phyloP scores from a whole-genome alignment of 2,888 invertebrate species.

The Raillietiella orientalis region DNA sequence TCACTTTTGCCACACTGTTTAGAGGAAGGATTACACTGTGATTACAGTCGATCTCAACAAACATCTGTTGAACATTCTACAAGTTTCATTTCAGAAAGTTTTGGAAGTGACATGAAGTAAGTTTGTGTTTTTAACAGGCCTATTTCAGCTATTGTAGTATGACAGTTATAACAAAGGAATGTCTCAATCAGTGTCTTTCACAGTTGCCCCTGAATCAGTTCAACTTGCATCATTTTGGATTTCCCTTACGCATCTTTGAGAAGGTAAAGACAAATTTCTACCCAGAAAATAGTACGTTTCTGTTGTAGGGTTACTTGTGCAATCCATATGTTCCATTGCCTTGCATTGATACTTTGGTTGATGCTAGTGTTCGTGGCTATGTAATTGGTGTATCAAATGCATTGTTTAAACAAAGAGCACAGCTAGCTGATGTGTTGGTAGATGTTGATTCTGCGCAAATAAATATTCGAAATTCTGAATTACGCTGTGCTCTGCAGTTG shows the following conservation, averaged over 20 bases:
- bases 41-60: too few species aligned
- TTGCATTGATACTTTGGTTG: constrained; percentile 63
- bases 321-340: constrained; percentile 83
- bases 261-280: constrained; percentile 17
- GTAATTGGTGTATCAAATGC: constrained; percentile 93
- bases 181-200: too few species aligned
- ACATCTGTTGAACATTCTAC: too few species aligned
- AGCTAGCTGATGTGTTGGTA: constrained; percentile 65
- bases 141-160: too few species aligned
- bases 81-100: too few species aligned
- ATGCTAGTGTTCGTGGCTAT: constrained; percentile 35
- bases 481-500: constrained; percentile 47
- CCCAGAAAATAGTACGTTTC: constrained; percentile 4
- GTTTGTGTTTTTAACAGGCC: too few species aligned
- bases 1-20: constrained; percentile 69
- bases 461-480: constrained; percentile 42
- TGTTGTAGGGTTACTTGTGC: constrained; percentile 45
- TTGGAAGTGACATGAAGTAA: too few species aligned
- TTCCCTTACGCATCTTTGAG: constrained; percentile 55
- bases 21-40: constrained; percentile 32
- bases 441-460: constrained; percentile 41
- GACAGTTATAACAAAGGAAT: too few species aligned
- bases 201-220: too few species aligned
- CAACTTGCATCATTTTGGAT: constrained; percentile 32
- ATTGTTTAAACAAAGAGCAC: constrained; percentile 78